These are phyloP conservation scores for Enteromius unitaeniatus DNA, from an alignment of 2,797 vertebrate species.

Conservation along the genomic window DNA sequence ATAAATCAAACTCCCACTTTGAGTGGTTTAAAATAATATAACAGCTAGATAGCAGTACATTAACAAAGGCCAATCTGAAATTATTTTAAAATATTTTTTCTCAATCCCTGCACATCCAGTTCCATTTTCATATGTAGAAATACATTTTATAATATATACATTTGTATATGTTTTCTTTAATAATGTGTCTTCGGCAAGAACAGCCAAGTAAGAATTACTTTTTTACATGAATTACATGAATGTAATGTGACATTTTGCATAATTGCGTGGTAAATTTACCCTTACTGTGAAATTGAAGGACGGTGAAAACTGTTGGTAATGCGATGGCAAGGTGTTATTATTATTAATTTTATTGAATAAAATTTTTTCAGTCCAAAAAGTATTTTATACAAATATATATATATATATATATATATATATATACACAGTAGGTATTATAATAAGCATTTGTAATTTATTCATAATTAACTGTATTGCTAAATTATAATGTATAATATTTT, in stretches of 20 bases:
- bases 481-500: neutral
- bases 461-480: neutral
- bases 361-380: neutral
- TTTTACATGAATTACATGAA: constrained; percentile 5
- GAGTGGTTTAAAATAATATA: neutral
- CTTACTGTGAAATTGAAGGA: neutral
- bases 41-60: neutral
- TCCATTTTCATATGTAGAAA: neutral
- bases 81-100: no score
- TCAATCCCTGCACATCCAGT: neutral
- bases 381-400: neutral
- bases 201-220: neutral
- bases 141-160: neutral
- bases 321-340: neutral
- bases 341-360: neutral
- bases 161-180: neutral
- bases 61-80: neutral
- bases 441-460: neutral
- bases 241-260: neutral
- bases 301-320: neutral
- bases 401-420: no score
- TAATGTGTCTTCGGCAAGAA: neutral
- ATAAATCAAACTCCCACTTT: neutral
- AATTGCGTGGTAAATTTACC: neutral
- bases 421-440: neutral